Base-by-base conservation (phyloP, 2,888 invertebrate genomes). In the Phytoseiulus persimilis region DNA sequence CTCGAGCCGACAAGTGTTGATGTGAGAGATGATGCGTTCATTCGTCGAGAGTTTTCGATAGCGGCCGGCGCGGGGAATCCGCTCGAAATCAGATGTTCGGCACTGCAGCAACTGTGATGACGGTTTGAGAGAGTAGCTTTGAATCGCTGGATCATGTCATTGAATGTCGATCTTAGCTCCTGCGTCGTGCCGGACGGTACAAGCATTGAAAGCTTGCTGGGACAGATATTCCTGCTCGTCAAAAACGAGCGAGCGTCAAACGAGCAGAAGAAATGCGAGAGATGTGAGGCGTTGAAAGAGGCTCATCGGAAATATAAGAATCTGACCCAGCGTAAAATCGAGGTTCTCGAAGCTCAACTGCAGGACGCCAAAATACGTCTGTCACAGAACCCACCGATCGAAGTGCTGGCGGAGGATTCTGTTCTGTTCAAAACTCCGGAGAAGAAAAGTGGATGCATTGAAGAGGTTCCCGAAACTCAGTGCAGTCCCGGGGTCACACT, bases 381-480 rank as follows among this genome's bases (percentile, higher is more conserved):
- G 45, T 87, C 87, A 28, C 87, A 87, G 23, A 39, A 33, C n/a
- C 6, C 6, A 87, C 39, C 87, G n/a, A n/a, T 33, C 23, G 87
- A 87, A n/a, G 33, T 87, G 45, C 87, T 87, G 32, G 87, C 39
- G 28, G 87, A 87, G 45, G 87, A 87, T 45, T 87, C 87, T 32
- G 45, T 45, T 0, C 32, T 87, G n/a, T 33, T 87, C 87, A 39
- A 87, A n/a, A 87, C 87, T 11, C 87, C 87, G 32, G 31, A 32
- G 14, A 87, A 87, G 33, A 33, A 23, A 87, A n/a, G 2, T 11
- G 45, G 6, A n/a, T 23, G 3, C 31, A 87, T 39, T n/a, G 87
- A 87, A 32, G 87, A 87, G 31, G 87, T 87, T 33, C 87, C 87
- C n/a, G 87, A 87, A 87, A 87, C 87, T 1, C 87, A 87, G 45